A percentile compares a stretch with the other conserved stretches of the same genome.
phyloP scores from a whole-genome alignment of 2,797 vertebrate genomes.

The Malurus splendens region DNA sequence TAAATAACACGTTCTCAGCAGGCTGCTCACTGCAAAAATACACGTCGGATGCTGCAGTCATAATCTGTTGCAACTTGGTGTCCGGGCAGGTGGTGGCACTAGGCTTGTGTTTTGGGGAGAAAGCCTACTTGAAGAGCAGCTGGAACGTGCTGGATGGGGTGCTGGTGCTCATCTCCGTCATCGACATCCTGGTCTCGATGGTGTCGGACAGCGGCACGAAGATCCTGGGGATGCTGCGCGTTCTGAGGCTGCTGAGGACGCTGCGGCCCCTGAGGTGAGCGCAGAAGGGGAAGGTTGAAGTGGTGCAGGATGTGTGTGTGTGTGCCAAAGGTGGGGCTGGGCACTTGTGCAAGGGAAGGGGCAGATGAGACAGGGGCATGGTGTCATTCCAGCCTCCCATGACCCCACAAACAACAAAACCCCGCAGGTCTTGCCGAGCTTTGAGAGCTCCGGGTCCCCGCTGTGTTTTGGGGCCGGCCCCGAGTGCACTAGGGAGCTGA shows the following conservation, averaged over 20 bases:
- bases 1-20: conserved; percentile 13
- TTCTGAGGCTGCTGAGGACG: conserved; percentile 89
- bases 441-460: accelerated
- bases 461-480: not conserved
- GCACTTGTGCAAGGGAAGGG: not conserved
- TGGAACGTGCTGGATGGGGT: conserved; percentile 96
- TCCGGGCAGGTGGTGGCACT: conserved; percentile 86
- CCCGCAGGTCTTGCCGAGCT: not conserved
- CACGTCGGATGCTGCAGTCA: not conserved
- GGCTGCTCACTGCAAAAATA: not conserved
- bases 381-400: not conserved
- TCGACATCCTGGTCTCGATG: conserved; percentile 93
- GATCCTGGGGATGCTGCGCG: conserved; percentile 94
- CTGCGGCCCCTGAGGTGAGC: conserved; percentile 88
- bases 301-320: not conserved
- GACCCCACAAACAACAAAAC: not conserved
- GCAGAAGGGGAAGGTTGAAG: not conserved
- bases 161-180: conserved; percentile 92
- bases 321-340: not conserved
- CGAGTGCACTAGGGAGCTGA: conserved; percentile 10
- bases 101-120: conserved; percentile 90
- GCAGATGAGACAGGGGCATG: not conserved
- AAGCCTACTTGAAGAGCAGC: conserved; percentile 92
- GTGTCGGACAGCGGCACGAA: conserved; percentile 92
- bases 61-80: conserved; percentile 41